Percentiles rank a stretch among this genome's conserved stretches.
phyloP scores from a whole-genome alignment of 2,888 invertebrate genomes.

The Hyppa rectilinea region DNA sequence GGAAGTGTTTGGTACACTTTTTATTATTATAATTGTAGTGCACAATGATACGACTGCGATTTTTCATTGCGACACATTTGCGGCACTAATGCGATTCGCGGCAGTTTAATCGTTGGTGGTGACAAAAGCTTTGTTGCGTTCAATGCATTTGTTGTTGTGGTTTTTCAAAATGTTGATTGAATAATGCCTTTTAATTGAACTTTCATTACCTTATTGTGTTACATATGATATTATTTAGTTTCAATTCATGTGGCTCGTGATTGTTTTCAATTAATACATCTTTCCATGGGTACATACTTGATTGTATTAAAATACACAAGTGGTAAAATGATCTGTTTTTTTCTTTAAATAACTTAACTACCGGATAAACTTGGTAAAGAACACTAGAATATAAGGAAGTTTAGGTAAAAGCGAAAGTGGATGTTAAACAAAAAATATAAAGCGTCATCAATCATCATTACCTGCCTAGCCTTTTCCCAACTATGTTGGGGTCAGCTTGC shows the following conservation, averaged over 20 bases:
- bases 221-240: conserved; percentile 30
- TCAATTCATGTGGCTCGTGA: conserved; percentile 12
- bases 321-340: not conserved
- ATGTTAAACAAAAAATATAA: not conserved
- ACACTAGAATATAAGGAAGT: not conserved
- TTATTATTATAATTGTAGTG: conserved; percentile 61
- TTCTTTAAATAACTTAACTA: not conserved
- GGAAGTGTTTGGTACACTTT: conserved; percentile 58
- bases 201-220: conserved; percentile 51
- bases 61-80: conserved; percentile 77
- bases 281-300: not conserved
- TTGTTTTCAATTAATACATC: too few relatives aligned
- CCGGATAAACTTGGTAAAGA: not conserved
- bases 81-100: conserved; percentile 79
- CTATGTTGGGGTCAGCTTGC: too few relatives aligned
- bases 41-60: conserved; percentile 78
- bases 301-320: not conserved
- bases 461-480: too few relatives aligned
- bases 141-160: conserved; percentile 68
- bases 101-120: conserved; percentile 74
- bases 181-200: conserved; percentile 65
- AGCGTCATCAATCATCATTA: too few relatives aligned
- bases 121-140: conserved; percentile 69
- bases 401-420: not conserved
- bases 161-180: conserved; percentile 64